Evolutionary conservation across 2,113 vertebrate species (phyloP), one percentile per base, ranked within the genome.

Genomic region (Procavia capensis): DNA sequence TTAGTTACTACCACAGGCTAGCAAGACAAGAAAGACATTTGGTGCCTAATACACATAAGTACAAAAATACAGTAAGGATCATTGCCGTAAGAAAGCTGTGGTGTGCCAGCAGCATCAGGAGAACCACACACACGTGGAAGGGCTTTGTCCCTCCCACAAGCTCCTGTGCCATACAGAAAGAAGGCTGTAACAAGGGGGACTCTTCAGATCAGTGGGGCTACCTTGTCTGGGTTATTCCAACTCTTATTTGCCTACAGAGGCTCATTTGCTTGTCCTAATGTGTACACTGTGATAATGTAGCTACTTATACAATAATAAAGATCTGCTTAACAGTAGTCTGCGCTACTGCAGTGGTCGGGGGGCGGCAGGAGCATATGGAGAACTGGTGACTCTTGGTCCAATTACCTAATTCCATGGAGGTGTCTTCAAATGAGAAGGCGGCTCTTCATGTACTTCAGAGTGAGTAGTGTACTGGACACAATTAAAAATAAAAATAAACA

Each of bases 211-310:
- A 96, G 96, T 88, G 85, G 96, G 64, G 95, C 96, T 96, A 97
- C 96, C 97, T 94, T 95, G 96, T 93, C 98, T 95, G 85, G 94
- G 95, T 96, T 98, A 98, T 97, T 96, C 97, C 97, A 98, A 97
- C 98, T 92, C 97, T 98, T 97, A 98, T 98, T 98, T 98, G 98
- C 97, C 98, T 98, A 98, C 90, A 98, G 98, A 98, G 98, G 97
- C 96, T 96, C 97, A 98, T 98, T 98, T 98, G 94, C 97, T 97
- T 97, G 75, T 97, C 97, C 97, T 98, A 98, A 98, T 98, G 97
- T 94, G 97, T 98, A 98, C 96, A 98, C 96, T 97, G 96, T 93
- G 97, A 98, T 98, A 98, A 98, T 98, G 97, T 47, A 98, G 97
- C 98, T 97, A 97, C 96, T 98, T 47, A 54, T 70, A 31, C 97